Conservation (phyloP, 2,888 invertebrate genomes). For the Drosophila suboccidentalis region DNA sequence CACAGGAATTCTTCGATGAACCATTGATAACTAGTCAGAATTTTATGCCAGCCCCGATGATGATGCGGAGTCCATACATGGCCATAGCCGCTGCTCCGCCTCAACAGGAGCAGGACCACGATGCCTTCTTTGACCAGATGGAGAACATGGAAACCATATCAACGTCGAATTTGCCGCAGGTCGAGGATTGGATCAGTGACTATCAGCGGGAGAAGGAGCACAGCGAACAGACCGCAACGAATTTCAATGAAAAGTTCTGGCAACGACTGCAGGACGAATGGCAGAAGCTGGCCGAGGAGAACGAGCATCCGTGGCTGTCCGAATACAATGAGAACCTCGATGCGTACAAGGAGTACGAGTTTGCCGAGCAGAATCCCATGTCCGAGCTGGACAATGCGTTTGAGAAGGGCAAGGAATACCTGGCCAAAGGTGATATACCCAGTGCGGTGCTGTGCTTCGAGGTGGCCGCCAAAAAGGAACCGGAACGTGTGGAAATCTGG, state of each 20-base stretch:
- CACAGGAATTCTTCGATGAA: conserved; percentile 83
- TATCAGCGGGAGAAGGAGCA: conserved; percentile 87
- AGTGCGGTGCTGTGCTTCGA: conserved; percentile 98
- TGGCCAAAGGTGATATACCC: conserved; percentile 95
- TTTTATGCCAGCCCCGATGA: conserved; percentile 49
- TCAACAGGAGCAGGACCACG: conserved; percentile 26
- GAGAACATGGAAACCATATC: conserved; percentile 60
- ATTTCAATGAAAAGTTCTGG: conserved; percentile 88
- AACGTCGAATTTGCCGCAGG: conserved; percentile 56
- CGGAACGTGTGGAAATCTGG: conserved; percentile 94
- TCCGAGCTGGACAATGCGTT: conserved; percentile 91
- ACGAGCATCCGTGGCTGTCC: conserved; percentile 90
- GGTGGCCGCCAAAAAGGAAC: conserved; percentile 94
- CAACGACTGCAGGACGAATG: conserved; percentile 91
- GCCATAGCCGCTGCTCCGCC: conserved; percentile 34
- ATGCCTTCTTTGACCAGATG: conserved; percentile 60
- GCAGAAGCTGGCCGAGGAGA: conserved; percentile 90
- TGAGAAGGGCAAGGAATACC: conserved; percentile 93
- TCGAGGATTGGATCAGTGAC: conserved; percentile 86
- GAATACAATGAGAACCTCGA: conserved; percentile 89
- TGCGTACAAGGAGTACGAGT: conserved; percentile 87
- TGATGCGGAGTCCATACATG: conserved; percentile 53
- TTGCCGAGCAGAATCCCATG: conserved; percentile 93
- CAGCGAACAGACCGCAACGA: conserved; percentile 88
- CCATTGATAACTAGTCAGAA: conserved; percentile 44